Base-by-base conservation (phyloP, 1,140 invertebrate species). In the Trypoxylus dichotomus region DNA sequence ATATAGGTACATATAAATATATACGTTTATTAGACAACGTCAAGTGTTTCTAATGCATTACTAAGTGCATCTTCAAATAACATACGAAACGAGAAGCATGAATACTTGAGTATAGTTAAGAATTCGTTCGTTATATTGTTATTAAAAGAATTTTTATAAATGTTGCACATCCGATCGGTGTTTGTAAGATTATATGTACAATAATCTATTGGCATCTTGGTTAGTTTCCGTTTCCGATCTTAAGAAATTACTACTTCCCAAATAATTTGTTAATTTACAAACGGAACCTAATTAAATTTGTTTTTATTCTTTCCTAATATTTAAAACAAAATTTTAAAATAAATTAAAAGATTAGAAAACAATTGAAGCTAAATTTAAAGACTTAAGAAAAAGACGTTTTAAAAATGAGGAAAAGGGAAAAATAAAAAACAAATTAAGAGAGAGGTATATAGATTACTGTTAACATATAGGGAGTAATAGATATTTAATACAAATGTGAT, bases 81-180 rank as follows among this genome's bases (percentile, higher is more conserved):
- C 5, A 73, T 73, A 73, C 71, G 27, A 73, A 73, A 73, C 13
- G 37, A 73, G 37, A 42, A 32, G 27, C 8, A 10, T 41, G 25
- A 24, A 8, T 15, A 29, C 27, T 3, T 8, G 74, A 21, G 47
- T 25, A 75, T 75, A 75, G 74, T 54, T 47, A 42, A 25, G 24
- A 47, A 75, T 75, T n/a, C 27, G 71, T 73, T 73, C 71, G 37
- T 75, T 42, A 75, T 47, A 47, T 47, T 47, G 43, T 54, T 75
- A 32, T 75, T 75, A 47, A 75, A 37, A 37, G 10, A 37, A 75
- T 75, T 75, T 75, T 75, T 75, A 75, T 75, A 75, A 75, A 54
- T 75, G 74, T 75, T 75, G 74, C 41, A 54, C 74, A 75, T 75
- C 74, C 47, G 42, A 75, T 21, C 21, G 74, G 74, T 75, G 74